Evolutionary conservation across 2,113 vertebrate species (phyloP).

Genomic region (Heliornis fulica): DNA sequence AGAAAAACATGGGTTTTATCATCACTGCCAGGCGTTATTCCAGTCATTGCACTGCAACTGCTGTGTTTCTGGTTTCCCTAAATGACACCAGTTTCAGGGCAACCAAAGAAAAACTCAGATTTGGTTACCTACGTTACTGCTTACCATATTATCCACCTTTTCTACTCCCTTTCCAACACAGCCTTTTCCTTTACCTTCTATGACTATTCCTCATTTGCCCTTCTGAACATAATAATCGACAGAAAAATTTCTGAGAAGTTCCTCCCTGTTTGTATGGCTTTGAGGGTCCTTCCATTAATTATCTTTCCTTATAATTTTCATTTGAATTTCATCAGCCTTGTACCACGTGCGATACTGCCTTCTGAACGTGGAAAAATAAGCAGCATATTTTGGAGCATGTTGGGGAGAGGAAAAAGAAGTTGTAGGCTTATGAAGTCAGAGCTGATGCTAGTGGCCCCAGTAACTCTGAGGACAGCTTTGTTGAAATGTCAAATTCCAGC

Average conservation of each 20-base stretch:
- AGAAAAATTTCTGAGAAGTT: background rate
- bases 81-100: background rate
- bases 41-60: background rate
- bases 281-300: background rate
- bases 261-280: background rate
- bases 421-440: background rate
- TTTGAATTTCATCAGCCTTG: background rate
- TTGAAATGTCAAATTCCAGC: conserved; percentile 50
- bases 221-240: background rate
- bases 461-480: conserved; percentile 1
- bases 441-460: background rate
- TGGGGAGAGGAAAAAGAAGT: background rate
- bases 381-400: no score
- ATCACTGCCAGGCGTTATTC: conserved; percentile 38
- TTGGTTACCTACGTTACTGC: background rate
- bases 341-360: background rate
- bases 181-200: background rate
- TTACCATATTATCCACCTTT: background rate
- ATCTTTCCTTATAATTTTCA: background rate
- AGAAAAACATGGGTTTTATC: conserved; percentile 44
- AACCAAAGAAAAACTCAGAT: background rate
- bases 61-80: background rate
- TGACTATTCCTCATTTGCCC: background rate
- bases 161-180: background rate
- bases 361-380: background rate